These are phyloP conservation scores for Falco peregrinus DNA, from an alignment of 2,797 vertebrate genomes.

Conservation along the genomic window DNA sequence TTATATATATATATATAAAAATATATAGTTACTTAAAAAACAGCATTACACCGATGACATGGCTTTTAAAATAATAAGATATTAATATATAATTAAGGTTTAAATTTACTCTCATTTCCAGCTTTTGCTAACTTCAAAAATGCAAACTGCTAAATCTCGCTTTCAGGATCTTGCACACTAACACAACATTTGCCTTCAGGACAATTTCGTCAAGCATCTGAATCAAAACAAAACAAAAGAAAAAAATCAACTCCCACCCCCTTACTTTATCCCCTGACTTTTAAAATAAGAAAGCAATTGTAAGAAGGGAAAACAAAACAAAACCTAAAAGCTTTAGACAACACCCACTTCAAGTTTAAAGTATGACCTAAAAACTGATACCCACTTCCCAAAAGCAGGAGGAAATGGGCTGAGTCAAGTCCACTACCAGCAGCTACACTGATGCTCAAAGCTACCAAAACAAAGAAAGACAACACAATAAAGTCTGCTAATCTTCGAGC, in stretches of 20 bases:
- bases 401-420: background rate
- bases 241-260: background rate
- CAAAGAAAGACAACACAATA: background rate
- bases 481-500: background rate
- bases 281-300: background rate
- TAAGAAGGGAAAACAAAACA: too few relatives aligned
- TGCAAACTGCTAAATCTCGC: background rate
- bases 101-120: background rate
- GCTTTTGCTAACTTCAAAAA: background rate
- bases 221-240: background rate
- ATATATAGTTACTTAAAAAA: background rate
- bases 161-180: background rate
- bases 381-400: background rate
- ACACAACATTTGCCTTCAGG: background rate
- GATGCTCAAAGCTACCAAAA: background rate
- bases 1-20: background rate
- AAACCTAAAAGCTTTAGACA: background rate
- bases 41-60: background rate
- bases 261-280: background rate
- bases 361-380: background rate
- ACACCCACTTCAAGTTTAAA: background rate
- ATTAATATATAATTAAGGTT: background rate
- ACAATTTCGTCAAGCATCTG: background rate
- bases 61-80: background rate
- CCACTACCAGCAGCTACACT: background rate